Evolutionary conservation across 2,888 invertebrate genomes (phyloP), one percentile per base, ranked within the genome.

Genomic region (Drosophila lutescens): DNA sequence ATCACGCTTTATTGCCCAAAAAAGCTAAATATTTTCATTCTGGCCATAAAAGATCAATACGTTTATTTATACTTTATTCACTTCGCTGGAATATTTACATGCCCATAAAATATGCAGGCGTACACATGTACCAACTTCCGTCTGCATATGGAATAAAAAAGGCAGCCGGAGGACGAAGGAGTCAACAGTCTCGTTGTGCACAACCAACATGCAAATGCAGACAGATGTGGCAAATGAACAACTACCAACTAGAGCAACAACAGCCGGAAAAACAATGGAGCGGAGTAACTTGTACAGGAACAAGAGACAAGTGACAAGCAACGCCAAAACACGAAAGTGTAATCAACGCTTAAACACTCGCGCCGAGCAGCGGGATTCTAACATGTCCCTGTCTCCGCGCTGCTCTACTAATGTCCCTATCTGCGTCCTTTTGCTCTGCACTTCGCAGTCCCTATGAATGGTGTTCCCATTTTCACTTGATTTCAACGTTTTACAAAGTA

Each of bases 331-430:
- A 84, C 85, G 88, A 86, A 86, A 88, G 79, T 84, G 85, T 85
- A 85, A 85, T 85, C 85, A 85, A 88, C 85, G 88, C 85, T 88
- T 88, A 85, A 85, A 85, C 88, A 88, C 88, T 87, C 79, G 73
- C 66, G 73, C 44, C 73, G 75, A 54, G 69, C 62, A 56, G 20
- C 30, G 44, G 50, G 75, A 79, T 68, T 83, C 78, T 70, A 75
- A 70, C 80, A 79, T 75, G 69, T 68, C 83, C 70, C 77, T 26
- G 55, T 51, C 46, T 41, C 15, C 38, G n/a, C 41, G 51, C 76
- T 67, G 47, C 51, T 23, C 49, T 20, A 38, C 51, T 23, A 51
- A 38, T 38, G 51, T 17, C 40, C 40, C 54, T 20, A 40, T 38
- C 53, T 23, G 20, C 32, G 15, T 15, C 26, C 15, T 20, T 38